Percentiles rank a stretch among this genome's conserved stretches.
These are phyloP conservation scores for Zaprionus lineosus DNA, from an alignment of 2,888 invertebrate species.

Conservation along the genomic window DNA sequence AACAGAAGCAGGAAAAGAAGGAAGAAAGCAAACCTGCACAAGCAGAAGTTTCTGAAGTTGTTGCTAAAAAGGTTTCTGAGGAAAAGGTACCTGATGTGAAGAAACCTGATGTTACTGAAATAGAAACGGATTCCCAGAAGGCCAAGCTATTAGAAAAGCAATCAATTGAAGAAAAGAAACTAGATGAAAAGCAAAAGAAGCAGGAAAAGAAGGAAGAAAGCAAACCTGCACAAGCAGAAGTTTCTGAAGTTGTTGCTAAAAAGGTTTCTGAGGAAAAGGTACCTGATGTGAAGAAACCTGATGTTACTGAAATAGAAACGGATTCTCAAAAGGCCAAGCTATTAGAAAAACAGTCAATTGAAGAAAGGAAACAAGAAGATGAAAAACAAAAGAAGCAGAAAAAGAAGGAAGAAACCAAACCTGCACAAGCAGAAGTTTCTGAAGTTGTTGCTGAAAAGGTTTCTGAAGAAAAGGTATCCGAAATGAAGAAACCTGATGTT, in stretches of 20 bases:
- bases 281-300: constrained; percentile 25
- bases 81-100: constrained; percentile 4
- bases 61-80: constrained; percentile 28
- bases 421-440: constrained; percentile 11
- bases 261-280: constrained; percentile 6
- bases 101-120: constrained; percentile 3
- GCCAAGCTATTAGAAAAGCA: constrained; percentile 4
- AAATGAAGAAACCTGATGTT: constrained; percentile 2
- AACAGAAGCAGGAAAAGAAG: constrained; percentile 16
- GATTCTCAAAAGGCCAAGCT: constrained; percentile 2
- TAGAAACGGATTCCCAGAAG: not conserved
- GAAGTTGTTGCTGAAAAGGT: constrained; percentile 7
- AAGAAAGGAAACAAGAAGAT: constrained; percentile 22
- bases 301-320: not conserved
- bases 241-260: constrained; percentile 11
- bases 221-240: constrained; percentile 6
- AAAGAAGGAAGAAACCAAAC: constrained; percentile 3
- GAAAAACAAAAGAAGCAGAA: constrained; percentile 7
- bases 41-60: constrained; percentile 24
- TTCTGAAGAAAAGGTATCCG: constrained; percentile 2
- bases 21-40: not conserved
- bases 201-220: not conserved
- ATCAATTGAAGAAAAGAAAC: constrained; percentile 5
- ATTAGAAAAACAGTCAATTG: constrained; percentile 1
- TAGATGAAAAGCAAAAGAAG: constrained; percentile 6